Conservation (phyloP, 2,888 invertebrate species). For the Synanthedon vespiformis region DNA sequence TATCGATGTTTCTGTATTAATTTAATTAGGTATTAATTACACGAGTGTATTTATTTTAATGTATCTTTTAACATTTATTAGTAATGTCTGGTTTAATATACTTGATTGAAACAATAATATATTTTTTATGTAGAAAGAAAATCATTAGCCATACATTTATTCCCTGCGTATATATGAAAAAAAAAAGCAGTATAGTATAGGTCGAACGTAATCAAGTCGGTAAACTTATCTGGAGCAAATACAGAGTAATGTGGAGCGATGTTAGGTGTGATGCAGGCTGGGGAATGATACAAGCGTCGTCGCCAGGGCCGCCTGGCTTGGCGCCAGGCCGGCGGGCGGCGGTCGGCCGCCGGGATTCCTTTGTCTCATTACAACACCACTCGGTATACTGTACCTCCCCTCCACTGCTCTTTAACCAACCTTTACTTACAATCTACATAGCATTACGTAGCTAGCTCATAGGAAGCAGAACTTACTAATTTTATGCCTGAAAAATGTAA, state of each 20-base stretch:
- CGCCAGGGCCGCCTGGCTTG: slow-evolving; percentile 67
- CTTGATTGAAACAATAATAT: too few relatives aligned
- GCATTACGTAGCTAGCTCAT: neutral
- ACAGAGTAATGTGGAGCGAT: neutral
- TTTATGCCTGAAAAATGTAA: neutral
- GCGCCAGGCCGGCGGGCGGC: slow-evolving; percentile 68
- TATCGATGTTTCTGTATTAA: too few relatives aligned
- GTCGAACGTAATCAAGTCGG: too few relatives aligned
- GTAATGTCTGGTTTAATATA: too few relatives aligned
- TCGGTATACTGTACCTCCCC: slow-evolving; percentile 15
- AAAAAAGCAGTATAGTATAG: too few relatives aligned
- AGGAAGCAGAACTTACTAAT: neutral
- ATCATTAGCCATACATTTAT: too few relatives aligned
- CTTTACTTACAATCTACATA: slow-evolving; percentile 3
- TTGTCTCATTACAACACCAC: slow-evolving; percentile 59
- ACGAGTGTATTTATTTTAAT: too few relatives aligned
- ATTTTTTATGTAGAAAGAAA: too few relatives aligned
- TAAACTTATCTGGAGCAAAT: neutral
- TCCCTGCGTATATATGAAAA: too few relatives aligned
- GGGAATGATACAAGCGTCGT: slow-evolving; percentile 47
- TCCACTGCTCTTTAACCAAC: slow-evolving; percentile 8
- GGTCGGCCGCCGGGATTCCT: slow-evolving; percentile 64
- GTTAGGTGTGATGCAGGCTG: slow-evolving; percentile 27
- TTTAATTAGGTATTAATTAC: too few relatives aligned
- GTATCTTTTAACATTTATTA: too few relatives aligned